Conservation (phyloP, 1,140 invertebrate genomes). For the Drosophila sp. region DNA sequence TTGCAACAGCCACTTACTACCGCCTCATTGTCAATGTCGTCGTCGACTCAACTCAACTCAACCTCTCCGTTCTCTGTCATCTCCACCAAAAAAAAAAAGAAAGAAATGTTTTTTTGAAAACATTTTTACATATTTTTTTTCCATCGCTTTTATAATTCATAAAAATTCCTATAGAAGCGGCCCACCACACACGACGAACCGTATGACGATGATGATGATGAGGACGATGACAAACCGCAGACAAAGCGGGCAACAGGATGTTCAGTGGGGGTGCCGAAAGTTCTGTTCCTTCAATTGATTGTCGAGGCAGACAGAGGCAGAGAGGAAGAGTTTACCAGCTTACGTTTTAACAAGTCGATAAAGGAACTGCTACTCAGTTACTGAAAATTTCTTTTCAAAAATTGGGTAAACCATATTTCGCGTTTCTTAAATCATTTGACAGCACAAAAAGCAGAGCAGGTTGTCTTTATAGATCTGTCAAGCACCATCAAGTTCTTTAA, state of each 20-base stretch:
- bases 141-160: constrained; percentile 70
- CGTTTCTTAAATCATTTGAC: background rate
- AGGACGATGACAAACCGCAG: constrained; percentile 63
- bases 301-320: constrained; percentile 15
- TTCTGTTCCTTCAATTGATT: constrained; percentile 41
- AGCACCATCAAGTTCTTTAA: too few relatives aligned
- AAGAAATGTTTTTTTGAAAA: constrained; percentile 45
- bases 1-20: constrained; percentile 73
- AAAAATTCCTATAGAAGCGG: constrained; percentile 61
- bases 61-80: background rate
- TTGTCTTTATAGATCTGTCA: too few relatives aligned
- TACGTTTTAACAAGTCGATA: constrained; percentile 23
- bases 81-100: constrained; percentile 41
- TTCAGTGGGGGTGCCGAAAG: constrained; percentile 24
- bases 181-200: constrained; percentile 47
- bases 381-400: background rate
- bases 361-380: background rate
- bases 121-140: constrained; percentile 71
- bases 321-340: constrained; percentile 35
- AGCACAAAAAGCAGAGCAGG: too few relatives aligned
- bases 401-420: background rate
- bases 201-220: constrained; percentile 26
- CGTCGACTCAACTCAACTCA: constrained; percentile 9
- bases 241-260: constrained; percentile 68
- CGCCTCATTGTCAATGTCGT: constrained; percentile 76